A percentile compares a stretch with the other conserved stretches of the same genome.
phyloP scores from a whole-genome alignment of 2,888 invertebrate species.

The Diaprepes abbreviatus region DNA sequence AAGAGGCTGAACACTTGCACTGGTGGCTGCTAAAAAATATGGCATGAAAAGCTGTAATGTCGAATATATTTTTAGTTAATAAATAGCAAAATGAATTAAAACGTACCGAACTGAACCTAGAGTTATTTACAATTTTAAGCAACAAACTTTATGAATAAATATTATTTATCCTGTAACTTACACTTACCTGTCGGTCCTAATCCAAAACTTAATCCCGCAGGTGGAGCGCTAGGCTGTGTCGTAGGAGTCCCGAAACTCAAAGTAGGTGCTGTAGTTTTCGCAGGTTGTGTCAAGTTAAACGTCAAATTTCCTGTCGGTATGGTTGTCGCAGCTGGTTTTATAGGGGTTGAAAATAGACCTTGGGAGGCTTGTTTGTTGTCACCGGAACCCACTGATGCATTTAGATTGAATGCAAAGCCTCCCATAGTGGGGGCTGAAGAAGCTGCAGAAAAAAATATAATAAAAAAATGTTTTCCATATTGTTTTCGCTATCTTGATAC shows the following conservation, averaged over 20 bases:
- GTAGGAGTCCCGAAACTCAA: slow-evolving; percentile 1
- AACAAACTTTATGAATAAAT: too few relatives aligned
- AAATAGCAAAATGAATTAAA: too few relatives aligned
- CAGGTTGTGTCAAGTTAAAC: slow-evolving; percentile 13
- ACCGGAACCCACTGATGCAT: slow-evolving; percentile 50
- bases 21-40: slow-evolving; percentile 36
- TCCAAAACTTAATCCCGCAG: slow-evolving; percentile 34
- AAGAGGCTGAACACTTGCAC: slow-evolving; percentile 35
- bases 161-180: too few relatives aligned
- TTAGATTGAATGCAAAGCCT: slow-evolving; percentile 48
- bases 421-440: slow-evolving; percentile 42
- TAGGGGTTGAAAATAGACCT: slow-evolving; percentile 22
- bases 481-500: too few relatives aligned
- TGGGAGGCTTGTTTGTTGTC: slow-evolving; percentile 46
- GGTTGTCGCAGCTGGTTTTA: slow-evolving; percentile 7
- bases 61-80: too few relatives aligned
- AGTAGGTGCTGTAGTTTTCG: neutral
- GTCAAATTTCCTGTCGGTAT: neutral
- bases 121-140: too few relatives aligned
- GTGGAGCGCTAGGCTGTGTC: neutral
- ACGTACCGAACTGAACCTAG: too few relatives aligned
- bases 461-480: too few relatives aligned
- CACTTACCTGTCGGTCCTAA: slow-evolving; percentile 48
- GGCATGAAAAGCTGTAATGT: too few relatives aligned
- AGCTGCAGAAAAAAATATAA: slow-evolving; percentile 25